Conservation (phyloP, 2,888 invertebrate genomes). For the Pristionchus maxplancki region DNA sequence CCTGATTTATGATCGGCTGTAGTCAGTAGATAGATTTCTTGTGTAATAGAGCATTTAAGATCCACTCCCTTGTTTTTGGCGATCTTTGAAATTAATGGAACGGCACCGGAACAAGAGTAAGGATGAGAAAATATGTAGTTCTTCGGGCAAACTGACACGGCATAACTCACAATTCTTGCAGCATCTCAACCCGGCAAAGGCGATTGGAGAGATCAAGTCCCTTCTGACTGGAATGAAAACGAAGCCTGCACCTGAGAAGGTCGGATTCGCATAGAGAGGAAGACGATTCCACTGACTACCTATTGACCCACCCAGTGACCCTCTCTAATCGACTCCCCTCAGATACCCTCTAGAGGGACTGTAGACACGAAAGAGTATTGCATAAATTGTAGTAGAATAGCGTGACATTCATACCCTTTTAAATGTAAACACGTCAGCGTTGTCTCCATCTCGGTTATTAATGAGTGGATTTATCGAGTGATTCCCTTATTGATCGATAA, state of each 20-base stretch:
- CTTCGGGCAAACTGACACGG: background rate
- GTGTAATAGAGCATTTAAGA: slow-evolving; percentile 15
- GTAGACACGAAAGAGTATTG: slow-evolving; percentile 50
- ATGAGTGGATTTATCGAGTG: background rate
- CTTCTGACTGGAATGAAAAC: slow-evolving; percentile 89
- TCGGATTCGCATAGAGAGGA: slow-evolving; percentile 43
- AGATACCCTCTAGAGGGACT: slow-evolving; percentile 40
- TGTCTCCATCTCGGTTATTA: slow-evolving; percentile 38
- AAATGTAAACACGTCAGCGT: slow-evolving; percentile 14
- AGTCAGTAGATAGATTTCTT: background rate
- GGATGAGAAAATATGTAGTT: background rate
- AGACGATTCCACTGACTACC: background rate
- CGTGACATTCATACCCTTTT: background rate
- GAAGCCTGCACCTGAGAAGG: slow-evolving; percentile 80
- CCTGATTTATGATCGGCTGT: slow-evolving; percentile 5
- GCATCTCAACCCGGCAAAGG: slow-evolving; percentile 77
- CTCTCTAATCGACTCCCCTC: background rate
- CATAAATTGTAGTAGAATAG: slow-evolving; percentile 49
- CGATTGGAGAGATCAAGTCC: slow-evolving; percentile 86
- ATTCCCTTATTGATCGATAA: slow-evolving; percentile 18
- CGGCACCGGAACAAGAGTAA: background rate
- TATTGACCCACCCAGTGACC: slow-evolving; percentile 31
- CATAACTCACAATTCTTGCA: slow-evolving; percentile 57
- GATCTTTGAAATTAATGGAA: slow-evolving; percentile 22
- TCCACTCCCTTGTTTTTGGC: background rate